Evolutionary conservation across 2,797 vertebrate species (phyloP), one percentile per base, ranked within the genome.

Genomic region (Spinibarbus caldwelli): DNA sequence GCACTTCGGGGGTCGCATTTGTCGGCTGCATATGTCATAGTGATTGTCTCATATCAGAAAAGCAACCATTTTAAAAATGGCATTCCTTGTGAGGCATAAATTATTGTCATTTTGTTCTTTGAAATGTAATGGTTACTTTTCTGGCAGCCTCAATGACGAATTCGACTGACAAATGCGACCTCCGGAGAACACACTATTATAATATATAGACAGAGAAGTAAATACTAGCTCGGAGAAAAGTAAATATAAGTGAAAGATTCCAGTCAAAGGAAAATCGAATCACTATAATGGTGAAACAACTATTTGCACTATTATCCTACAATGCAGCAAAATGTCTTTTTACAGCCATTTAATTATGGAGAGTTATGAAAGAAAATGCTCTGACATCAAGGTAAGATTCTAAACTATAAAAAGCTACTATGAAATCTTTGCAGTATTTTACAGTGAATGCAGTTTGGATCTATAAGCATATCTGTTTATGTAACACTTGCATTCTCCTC

Each of bases 401-500:
- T 23, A 75, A 34, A 21, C 10, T 52, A 31, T 9, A 78, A 12
- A 19, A 52, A 59, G 14, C 2, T 59, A n/a, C 34, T 41, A 41
- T 57, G 15, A 19, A 26, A 17, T 59, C 14, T 14, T 78, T 15
- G 36, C 52, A 59, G 36, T 43, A 41, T 78, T 78, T 62, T 43
- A 43, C 36, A 78, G 54, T 78, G 23, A 78, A 78, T 41, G 66
- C 78, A 79, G 41, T 79, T 78, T 45, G 41, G 2, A 70, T 81
- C 23, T 54, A 70, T 34, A 14, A n/a, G 43, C 23, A 67, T 23
- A 31, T 80, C n/a, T 82, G 57, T 66, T 66, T 49, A 66, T n/a
- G 72, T 66, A 49, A 36, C 70, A 38, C 23, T 34, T 66, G 29
- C 29, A 36, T 47, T 5, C 26, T 75, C 82, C 82, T 43, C 70